Conservation (phyloP, 2,888 invertebrate species). For the Hyles lineata region DNA sequence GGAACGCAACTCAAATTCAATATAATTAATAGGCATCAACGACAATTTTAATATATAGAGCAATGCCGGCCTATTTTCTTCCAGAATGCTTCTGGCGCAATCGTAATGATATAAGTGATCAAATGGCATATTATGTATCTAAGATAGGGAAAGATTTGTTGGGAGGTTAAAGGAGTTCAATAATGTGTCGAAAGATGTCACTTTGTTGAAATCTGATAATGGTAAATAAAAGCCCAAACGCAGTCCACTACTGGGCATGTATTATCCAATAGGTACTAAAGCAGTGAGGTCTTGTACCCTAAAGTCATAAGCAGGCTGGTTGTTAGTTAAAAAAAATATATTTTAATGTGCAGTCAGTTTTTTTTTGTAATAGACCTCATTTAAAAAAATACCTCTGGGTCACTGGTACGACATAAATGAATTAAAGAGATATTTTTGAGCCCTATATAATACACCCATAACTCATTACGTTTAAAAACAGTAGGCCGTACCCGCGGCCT, state of each 20-base stretch:
- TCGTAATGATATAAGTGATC: neutral
- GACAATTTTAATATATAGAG: conserved; percentile 5
- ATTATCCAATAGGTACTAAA: too few relatives aligned
- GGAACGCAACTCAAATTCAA: conserved; percentile 31
- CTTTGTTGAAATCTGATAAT: neutral
- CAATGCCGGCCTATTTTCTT: neutral
- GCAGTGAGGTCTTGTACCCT: too few relatives aligned
- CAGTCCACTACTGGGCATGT: too few relatives aligned
- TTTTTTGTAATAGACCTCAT: too few relatives aligned
- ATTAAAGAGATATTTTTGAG: too few relatives aligned
- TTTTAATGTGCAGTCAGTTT: too few relatives aligned
- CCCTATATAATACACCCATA: too few relatives aligned
- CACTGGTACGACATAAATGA: too few relatives aligned
- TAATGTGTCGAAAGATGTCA: neutral
- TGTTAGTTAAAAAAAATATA: too few relatives aligned
- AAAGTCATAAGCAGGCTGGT: too few relatives aligned
- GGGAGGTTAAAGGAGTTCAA: neutral
- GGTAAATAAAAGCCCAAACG: neutral
- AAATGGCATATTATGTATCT: neutral
- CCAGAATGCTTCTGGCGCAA: neutral
- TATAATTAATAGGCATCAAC: conserved; percentile 18
- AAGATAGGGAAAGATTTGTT: neutral
- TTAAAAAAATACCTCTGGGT: too few relatives aligned
- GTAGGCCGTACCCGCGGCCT: neutral
- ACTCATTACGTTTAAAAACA: neutral